Percentiles rank a stretch among this genome's conserved stretches.
phyloP scores from a whole-genome alignment of 2,113 vertebrate species.

The Phoenicopterus ruber region DNA sequence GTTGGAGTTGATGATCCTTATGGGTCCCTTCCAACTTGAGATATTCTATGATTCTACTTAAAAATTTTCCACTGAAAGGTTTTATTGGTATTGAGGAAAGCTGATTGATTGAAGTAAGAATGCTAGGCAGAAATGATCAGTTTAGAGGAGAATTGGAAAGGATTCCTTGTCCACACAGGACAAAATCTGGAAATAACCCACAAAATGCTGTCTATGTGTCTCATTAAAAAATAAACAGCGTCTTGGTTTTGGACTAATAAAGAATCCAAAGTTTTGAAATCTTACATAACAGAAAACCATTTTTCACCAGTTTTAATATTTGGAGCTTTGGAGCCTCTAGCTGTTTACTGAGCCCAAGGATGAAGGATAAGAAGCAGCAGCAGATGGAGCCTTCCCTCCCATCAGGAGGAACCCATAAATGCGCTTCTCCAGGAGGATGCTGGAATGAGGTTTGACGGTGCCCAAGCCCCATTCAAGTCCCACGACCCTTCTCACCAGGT shows the following conservation, averaged over 20 bases:
- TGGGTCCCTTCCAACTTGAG: not conserved
- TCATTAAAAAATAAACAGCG: not conserved
- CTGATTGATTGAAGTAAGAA: not conserved
- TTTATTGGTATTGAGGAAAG: not conserved
- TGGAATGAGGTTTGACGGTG: not conserved
- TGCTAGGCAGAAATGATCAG: not conserved
- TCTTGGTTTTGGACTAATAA: not conserved
- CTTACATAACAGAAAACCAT: not conserved
- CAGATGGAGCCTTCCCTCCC: not conserved
- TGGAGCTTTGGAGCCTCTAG: not conserved
- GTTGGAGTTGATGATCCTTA: not conserved
- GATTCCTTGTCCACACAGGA: not conserved
- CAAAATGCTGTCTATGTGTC: not conserved
- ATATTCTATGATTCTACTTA: not conserved
- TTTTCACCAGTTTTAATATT: not conserved
- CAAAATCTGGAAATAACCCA: not conserved
- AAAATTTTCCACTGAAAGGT: not conserved
- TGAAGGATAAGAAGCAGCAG: not conserved
- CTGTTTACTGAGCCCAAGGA: not conserved
- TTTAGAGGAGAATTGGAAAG: not conserved
- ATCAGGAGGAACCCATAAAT: not conserved
- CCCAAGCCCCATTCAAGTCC: not conserved
- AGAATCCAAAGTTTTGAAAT: not conserved
- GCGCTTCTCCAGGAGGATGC: rapidly evolving
- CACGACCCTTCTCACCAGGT: not conserved